These are phyloP conservation scores for Patella pellucida DNA, from an alignment of 2,888 invertebrate genomes.

Conservation along the genomic window DNA sequence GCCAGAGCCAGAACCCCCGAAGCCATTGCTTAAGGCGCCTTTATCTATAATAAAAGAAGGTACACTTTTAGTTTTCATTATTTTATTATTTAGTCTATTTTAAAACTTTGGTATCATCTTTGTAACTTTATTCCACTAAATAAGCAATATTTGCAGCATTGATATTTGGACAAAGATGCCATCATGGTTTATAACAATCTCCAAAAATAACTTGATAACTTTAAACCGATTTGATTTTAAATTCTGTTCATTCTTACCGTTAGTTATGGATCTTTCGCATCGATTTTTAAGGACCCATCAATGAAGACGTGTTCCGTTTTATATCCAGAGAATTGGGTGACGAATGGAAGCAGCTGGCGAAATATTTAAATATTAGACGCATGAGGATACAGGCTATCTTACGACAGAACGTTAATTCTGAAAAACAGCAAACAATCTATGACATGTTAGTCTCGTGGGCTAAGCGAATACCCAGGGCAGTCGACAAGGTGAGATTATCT, in stretches of 20 bases:
- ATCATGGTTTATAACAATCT: too few species aligned
- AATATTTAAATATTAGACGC: constrained; percentile 54
- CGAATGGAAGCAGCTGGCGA: constrained; percentile 63
- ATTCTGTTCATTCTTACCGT: too few species aligned
- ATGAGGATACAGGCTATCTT: constrained; percentile 65
- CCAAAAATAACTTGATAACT: too few species aligned
- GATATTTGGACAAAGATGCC: too few species aligned
- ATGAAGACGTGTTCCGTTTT: constrained; percentile 52
- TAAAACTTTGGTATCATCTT: too few species aligned
- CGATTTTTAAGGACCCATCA: constrained; percentile 50
- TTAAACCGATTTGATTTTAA: too few species aligned
- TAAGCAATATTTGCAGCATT: too few species aligned
- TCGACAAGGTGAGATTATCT: constrained; percentile 56
- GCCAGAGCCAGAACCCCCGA: constrained; percentile 63
- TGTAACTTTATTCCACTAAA: too few species aligned
- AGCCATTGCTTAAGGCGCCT: constrained; percentile 54
- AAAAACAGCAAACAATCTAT: constrained; percentile 55
- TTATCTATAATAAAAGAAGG: constrained; percentile 50
- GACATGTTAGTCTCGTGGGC: constrained; percentile 68
- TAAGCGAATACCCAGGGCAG: constrained; percentile 59
- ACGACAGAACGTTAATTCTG: constrained; percentile 58
- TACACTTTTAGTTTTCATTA: constrained; percentile 23
- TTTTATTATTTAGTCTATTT: not conserved
- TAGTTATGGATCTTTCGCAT: too few species aligned
- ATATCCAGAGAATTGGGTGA: constrained; percentile 61